These are phyloP conservation scores for Agrotis segetum DNA, from an alignment of 2,888 invertebrate genomes.

Conservation along the genomic window DNA sequence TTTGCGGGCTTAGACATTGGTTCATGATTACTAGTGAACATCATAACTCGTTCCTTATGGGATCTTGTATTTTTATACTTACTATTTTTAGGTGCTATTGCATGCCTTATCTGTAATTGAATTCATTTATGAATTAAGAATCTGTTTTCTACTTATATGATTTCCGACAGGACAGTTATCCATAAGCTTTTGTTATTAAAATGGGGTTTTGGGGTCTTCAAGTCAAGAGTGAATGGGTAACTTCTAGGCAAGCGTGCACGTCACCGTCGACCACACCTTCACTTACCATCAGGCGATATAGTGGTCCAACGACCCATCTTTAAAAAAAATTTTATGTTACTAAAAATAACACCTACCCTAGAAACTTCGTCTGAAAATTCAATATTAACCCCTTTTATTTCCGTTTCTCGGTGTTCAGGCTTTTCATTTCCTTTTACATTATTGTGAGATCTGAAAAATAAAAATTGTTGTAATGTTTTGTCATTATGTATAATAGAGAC, in stretches of 20 bases:
- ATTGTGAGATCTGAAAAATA: slow-evolving; percentile 20
- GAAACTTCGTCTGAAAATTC: slow-evolving; percentile 11
- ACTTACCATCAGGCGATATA: no score
- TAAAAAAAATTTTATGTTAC: neutral
- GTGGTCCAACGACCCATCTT: no score
- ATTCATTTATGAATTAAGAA: neutral
- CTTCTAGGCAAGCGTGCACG: no score
- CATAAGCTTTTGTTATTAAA: no score
- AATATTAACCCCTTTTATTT: neutral
- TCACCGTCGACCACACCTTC: no score
- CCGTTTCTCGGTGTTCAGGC: no score
- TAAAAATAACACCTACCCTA: slow-evolving; percentile 1
- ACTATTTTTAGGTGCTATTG: slow-evolving; percentile 14
- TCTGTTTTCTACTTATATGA: neutral
- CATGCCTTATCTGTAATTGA: slow-evolving; percentile 13
- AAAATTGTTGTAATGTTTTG: no score
- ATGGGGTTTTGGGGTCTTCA: no score
- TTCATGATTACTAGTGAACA: neutral
- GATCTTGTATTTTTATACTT: neutral
- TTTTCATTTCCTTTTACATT: slow-evolving; percentile 3
- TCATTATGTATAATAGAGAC: no score
- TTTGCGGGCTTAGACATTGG: neutral
- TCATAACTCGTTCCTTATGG: neutral
- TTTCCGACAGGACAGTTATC: neutral
- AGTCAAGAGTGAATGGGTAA: no score